phyloP scores from a whole-genome alignment of 2,888 invertebrate species.

The Melinopterus prodromus region DNA sequence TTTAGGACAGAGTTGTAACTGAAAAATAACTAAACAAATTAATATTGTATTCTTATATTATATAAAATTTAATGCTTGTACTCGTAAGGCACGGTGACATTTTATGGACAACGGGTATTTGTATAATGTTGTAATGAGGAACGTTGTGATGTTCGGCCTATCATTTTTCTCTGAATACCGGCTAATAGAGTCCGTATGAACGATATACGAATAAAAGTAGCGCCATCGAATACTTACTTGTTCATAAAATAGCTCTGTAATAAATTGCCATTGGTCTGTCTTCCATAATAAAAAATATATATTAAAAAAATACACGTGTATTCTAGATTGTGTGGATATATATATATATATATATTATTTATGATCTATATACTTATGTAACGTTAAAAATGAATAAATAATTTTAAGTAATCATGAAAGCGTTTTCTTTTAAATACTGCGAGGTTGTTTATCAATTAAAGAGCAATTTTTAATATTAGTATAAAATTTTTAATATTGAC shows the following conservation, averaged over 20 bases:
- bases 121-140: neutral
- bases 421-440: neutral
- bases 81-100: slow-evolving; percentile 32
- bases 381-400: slow-evolving; percentile 23
- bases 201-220: slow-evolving; percentile 9
- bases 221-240: slow-evolving; percentile 9
- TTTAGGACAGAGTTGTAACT: slow-evolving; percentile 11
- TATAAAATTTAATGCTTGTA: slow-evolving; percentile 32
- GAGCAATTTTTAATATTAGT: neutral
- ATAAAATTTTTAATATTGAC: too few relatives aligned
- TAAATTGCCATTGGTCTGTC: slow-evolving; percentile 57
- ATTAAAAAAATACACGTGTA: slow-evolving; percentile 41
- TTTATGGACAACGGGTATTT: slow-evolving; percentile 29
- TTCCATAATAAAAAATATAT: slow-evolving; percentile 55
- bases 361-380: slow-evolving; percentile 30
- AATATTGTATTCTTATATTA: slow-evolving; percentile 15
- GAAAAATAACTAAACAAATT: slow-evolving; percentile 9
- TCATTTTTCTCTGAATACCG: neutral
- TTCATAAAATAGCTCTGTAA: slow-evolving; percentile 34
- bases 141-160: slow-evolving; percentile 12
- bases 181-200: neutral
- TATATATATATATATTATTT: slow-evolving; percentile 35
- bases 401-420: slow-evolving; percentile 10
- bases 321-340: slow-evolving; percentile 40
- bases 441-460: neutral